These are phyloP conservation scores for Halyomorpha halys DNA, from an alignment of 1,140 invertebrate genomes.

Conservation along the genomic window DNA sequence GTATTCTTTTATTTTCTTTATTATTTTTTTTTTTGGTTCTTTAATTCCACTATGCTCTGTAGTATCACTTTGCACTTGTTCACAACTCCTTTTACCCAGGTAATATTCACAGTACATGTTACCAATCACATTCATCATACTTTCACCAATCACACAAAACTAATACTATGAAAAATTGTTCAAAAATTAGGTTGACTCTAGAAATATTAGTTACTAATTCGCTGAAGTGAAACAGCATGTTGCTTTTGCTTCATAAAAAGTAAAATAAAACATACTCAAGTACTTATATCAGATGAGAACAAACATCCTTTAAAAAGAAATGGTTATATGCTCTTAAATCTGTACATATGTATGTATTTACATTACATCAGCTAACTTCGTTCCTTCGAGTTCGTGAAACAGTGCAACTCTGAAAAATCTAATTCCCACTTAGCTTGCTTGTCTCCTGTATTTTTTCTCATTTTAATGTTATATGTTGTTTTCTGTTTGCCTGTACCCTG, in stretches of 20 bases:
- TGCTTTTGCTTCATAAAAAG: slow-evolving; percentile 1
- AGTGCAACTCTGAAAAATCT: neutral
- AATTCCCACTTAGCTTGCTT: slow-evolving; percentile 24
- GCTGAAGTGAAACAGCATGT: neutral
- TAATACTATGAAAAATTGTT: neutral
- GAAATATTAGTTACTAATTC: neutral
- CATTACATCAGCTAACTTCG: too few species aligned
- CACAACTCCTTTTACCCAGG: neutral
- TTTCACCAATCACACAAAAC: neutral
- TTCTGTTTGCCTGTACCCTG: slow-evolving; percentile 11
- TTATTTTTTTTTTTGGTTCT: neutral
- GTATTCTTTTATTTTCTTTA: neutral
- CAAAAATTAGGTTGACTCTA: neutral
- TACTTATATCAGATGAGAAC: too few species aligned
- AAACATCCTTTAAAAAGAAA: too few species aligned
- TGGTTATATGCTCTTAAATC: too few species aligned
- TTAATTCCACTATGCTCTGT: slow-evolving; percentile 1
- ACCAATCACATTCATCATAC: neutral
- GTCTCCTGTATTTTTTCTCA: slow-evolving; percentile 25
- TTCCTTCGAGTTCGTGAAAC: slow-evolving; percentile 9
- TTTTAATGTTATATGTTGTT: slow-evolving; percentile 19
- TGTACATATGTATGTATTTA: too few species aligned
- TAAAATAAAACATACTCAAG: too few species aligned
- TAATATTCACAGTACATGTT: neutral
- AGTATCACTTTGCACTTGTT: slow-evolving; percentile 20